Evolutionary conservation across 37 sponge, comb jelly and placozoan genomes (phyloP).

Genomic region (Mnemiopsis leidyi): DNA sequence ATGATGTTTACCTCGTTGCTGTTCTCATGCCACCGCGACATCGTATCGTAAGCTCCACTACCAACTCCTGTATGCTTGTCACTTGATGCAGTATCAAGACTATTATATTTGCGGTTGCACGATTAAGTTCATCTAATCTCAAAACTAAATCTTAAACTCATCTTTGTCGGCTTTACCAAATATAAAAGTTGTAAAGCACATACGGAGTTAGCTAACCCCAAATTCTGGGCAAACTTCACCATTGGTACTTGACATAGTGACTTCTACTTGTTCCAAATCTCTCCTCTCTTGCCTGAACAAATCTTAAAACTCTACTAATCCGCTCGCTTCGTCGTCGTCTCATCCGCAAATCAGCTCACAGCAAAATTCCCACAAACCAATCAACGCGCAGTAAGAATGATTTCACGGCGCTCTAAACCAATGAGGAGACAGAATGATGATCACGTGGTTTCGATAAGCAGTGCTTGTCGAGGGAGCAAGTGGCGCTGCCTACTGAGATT

Average conservation of each 20-base stretch:
- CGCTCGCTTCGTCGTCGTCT: neutral
- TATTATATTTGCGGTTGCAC: no score
- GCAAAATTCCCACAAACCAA: neutral
- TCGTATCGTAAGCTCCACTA: no score
- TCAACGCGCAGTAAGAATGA: neutral
- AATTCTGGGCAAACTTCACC: no score
- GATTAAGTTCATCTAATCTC: no score
- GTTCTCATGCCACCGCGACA: no score
- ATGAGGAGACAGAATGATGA: neutral
- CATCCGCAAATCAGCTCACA: neutral
- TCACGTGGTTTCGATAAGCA: neutral
- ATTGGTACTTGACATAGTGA: neutral
- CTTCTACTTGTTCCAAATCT: neutral
- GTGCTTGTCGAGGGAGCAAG: neutral
- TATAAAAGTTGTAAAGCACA: no score
- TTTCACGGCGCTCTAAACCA: neutral
- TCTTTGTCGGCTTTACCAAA: no score
- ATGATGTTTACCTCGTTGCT: no score
- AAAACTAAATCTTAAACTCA: no score
- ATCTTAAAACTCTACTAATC: neutral
- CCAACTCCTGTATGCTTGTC: no score
- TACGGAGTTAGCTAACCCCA: no score
- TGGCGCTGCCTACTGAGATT: neutral
- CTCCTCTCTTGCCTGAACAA: neutral
- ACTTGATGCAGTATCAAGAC: no score